Evolutionary conservation across 1,140 invertebrate species (phyloP), one percentile per base, ranked within the genome.

Genomic region (Stratiolaelaps scimitus): DNA sequence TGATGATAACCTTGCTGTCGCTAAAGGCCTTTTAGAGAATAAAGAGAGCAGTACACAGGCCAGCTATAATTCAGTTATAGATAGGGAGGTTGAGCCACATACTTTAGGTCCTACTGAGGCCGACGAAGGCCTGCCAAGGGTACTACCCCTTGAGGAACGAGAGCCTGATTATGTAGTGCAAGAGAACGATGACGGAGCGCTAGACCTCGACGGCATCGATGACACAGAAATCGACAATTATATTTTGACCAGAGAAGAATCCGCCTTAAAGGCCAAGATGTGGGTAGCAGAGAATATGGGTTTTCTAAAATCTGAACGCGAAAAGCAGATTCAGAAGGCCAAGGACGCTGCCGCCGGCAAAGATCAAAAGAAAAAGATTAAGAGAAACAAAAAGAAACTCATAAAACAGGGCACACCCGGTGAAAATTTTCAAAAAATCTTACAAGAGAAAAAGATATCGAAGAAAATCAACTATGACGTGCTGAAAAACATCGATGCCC

Each of bases 381-480:
- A 64, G 30, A 65, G 60, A 0, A 67, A 67, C 43, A 69, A 76
- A 75, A 75, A 80, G 72, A 77, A 79, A 72, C 75, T 83, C 72
- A 81, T 84, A 73, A 75, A 81, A 72, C 85, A 88, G 0, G 87
- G 84, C 67, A 87, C 84, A n/a, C 88, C 89, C 17, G 80, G 79
- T 1, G 91, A 95, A 78, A 92, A 91, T 0, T 91, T 95, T 30
- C 88, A 92, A 72, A 93, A 91, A 75, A 92, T 96, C 83, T 75
- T 96, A 7, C 85, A 90, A 70, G 91, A 94, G 71, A 95, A 93
- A 75, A 89, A 89, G 73, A 86, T 98, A 67, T 96, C 92, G 0
- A 85, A 83, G 5, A 98, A 98, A 81, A 95, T 98, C 40, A 95
- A 98, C 76, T 98, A 97, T 73, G 92, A 97, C 71, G 92, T 97